These are phyloP conservation scores for Pampusana beccarii DNA, from an alignment of 2,113 vertebrate genomes.

Conservation along the genomic window DNA sequence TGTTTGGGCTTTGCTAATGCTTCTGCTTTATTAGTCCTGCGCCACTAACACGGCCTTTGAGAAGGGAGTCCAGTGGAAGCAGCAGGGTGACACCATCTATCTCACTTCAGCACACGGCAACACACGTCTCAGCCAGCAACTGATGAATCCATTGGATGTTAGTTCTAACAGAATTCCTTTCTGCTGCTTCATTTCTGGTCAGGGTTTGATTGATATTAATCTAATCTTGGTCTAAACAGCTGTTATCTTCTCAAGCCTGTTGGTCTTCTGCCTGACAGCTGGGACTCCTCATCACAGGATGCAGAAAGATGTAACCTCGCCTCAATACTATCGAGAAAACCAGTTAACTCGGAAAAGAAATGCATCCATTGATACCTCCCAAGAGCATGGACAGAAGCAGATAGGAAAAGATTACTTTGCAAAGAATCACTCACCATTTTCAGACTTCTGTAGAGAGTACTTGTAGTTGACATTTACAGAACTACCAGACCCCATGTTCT, in stretches of 20 bases:
- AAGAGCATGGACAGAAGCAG: neutral
- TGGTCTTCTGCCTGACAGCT: neutral
- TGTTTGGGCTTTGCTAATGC: neutral
- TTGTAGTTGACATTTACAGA: constrained; percentile 53
- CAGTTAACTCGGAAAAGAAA: neutral
- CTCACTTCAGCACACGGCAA: neutral
- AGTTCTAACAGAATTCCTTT: neutral
- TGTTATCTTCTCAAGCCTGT: neutral
- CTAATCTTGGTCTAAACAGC: neutral
- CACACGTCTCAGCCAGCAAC: neutral
- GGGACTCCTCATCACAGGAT: neutral
- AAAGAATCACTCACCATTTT: constrained; percentile 61
- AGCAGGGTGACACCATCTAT: neutral
- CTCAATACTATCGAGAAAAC: neutral
- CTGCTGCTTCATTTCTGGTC: neutral
- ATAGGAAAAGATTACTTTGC: neutral
- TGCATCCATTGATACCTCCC: neutral
- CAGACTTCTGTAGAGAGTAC: constrained; percentile 68
- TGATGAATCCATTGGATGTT: neutral
- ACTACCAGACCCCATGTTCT: constrained; percentile 68
- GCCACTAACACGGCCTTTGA: neutral
- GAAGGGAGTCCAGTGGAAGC: neutral
- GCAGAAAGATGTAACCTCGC: neutral
- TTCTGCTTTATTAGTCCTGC: neutral
- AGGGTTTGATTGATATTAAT: neutral